Conservation (phyloP, 2,113 vertebrate species). For the Dunckerocampus dactyliophorus region DNA sequence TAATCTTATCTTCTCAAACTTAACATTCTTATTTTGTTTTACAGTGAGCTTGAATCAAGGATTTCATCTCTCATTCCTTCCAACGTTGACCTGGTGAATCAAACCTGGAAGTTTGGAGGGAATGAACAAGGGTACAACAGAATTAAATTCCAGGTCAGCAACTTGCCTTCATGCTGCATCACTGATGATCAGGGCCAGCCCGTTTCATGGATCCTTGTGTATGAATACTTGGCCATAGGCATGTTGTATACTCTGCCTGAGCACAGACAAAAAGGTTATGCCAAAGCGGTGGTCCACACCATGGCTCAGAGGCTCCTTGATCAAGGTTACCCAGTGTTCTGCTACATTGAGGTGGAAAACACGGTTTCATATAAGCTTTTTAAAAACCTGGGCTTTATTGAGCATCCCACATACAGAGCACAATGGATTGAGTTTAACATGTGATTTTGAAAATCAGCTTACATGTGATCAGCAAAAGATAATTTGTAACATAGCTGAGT, state of each 20-base stretch:
- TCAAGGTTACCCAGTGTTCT: slow-evolving; percentile 6
- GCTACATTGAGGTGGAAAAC: slow-evolving; percentile 3
- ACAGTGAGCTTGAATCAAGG: slow-evolving; percentile 28
- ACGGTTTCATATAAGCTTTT: not conserved
- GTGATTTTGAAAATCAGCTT: not conserved
- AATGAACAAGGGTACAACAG: not conserved
- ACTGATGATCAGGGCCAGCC: slow-evolving; percentile 1
- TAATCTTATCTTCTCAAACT: not conserved
- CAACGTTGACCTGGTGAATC: slow-evolving; percentile 27
- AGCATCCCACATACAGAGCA: slow-evolving; percentile 6
- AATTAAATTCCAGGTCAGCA: not conserved
- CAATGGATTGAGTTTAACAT: not conserved
- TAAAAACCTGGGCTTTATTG: slow-evolving; percentile 4
- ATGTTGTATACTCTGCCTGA: slow-evolving; percentile 7
- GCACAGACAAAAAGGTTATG: slow-evolving; percentile 7
- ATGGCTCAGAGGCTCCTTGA: slow-evolving; percentile 3
- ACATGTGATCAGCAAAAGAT: not conserved
- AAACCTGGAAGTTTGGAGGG: slow-evolving; percentile 16
- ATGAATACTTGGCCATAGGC: slow-evolving; percentile 4
- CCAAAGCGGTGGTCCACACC: not conserved
- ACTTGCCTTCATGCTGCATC: slow-evolving; percentile 11
- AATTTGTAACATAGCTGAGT: not conserved
- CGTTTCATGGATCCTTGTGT: slow-evolving; percentile 3
- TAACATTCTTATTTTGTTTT: not conserved
- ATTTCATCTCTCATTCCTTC: slow-evolving; percentile 43